Percentiles rank a stretch among this genome's conserved stretches.
These are phyloP conservation scores for Garrulus glandarius DNA, from an alignment of 2,797 vertebrate genomes.

Conservation along the genomic window DNA sequence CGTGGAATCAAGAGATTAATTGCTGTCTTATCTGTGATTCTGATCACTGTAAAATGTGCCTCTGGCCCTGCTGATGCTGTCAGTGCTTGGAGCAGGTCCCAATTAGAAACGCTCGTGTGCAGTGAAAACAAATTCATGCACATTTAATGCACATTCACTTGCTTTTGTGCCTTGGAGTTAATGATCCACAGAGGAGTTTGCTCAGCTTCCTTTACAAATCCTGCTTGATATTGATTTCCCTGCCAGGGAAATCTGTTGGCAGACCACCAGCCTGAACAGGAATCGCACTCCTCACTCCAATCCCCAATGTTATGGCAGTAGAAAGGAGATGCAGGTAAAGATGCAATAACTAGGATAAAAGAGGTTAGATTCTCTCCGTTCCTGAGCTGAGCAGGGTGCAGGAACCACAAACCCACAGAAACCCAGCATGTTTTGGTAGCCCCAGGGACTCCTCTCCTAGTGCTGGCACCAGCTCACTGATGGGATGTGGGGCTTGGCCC, in stretches of 20 bases:
- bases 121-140: not conserved
- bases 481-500: not conserved
- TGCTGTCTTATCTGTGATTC: not conserved
- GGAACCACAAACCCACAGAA: not conserved
- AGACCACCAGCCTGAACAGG: not conserved
- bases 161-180: not conserved
- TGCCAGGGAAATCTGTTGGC: not conserved
- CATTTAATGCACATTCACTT: not conserved
- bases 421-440: rapidly evolving
- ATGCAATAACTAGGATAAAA: not conserved
- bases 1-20: not conserved
- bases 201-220: not conserved
- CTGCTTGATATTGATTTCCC: not conserved
- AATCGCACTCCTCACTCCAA: not conserved
- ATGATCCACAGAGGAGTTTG: not conserved
- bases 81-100: not conserved
- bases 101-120: rapidly evolving
- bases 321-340: not conserved
- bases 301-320: rapidly evolving
- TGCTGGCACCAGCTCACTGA: not conserved
- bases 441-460: not conserved
- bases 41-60: not conserved
- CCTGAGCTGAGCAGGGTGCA: not conserved
- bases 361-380: not conserved
- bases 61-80: not conserved